Base-by-base conservation (phyloP, 2,888 invertebrate genomes). In the Unio pictorum region DNA sequence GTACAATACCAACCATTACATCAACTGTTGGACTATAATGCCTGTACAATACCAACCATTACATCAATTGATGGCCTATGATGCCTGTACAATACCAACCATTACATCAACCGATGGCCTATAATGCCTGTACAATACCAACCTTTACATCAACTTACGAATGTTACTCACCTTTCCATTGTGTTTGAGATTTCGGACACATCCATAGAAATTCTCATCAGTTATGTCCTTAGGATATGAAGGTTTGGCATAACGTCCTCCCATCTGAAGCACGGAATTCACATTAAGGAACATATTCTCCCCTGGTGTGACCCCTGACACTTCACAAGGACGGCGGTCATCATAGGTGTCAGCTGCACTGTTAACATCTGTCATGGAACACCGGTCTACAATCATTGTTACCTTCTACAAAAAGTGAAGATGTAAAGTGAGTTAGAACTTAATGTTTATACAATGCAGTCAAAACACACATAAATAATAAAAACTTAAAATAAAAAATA, bases 231-330 rank as follows among this genome's bases (percentile, higher is more conserved):
- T 62, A 1, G 84, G 83, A 61, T 67, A 79, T 15, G 64, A 62
- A 11, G 77, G 75, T 17, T 66, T 61, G 26, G 78, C 69, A 57
- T 82, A 81, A 54, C 96, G 95, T 30, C 90, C 87, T 68, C 99
- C 99, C 71, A 99, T 93, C 92, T 99, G 98, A 65, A 99, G 91
- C 0, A 98, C 97, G 0, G 97, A 94, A 91, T 98, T 97, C 0
- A 98, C 96, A 91, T 98, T 98, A 66, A 99, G 92, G 90, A 96
- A 98, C 91, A 97, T 97, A 89, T 95, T 97, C 90, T 97, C 97
- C 1, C 97, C 97, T 0, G 97, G 97, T 79, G 98, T 96, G 23
- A 93, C 94, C 55, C 96, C 96, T 75, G 94, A 93, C 0, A 96
- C 96, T 91, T 97, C 96, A 89, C 98, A 98, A 17, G 94, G 94